These are phyloP conservation scores for Steinernema scapterisci DNA, from an alignment of 2,888 invertebrate species.

Conservation along the genomic window DNA sequence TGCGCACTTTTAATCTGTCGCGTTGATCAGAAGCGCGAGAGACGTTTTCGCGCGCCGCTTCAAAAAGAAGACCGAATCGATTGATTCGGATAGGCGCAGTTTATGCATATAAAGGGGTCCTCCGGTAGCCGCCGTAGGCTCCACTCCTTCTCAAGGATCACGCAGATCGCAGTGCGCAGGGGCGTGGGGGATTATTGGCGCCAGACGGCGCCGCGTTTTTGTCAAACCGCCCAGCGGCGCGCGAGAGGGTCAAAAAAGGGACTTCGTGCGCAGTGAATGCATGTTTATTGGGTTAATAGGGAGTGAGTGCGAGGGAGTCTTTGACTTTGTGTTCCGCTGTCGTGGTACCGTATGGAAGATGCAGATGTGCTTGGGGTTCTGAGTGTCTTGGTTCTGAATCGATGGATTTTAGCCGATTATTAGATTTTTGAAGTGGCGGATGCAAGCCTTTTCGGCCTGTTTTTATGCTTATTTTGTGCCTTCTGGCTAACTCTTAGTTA, in stretches of 20 bases:
- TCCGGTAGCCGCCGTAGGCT: background rate
- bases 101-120: background rate
- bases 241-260: background rate
- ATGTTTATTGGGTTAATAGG: conserved; percentile 31
- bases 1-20: conserved; percentile 27
- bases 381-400: too few relatives aligned
- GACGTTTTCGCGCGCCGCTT: background rate
- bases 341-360: background rate
- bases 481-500: too few relatives aligned
- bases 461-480: too few relatives aligned
- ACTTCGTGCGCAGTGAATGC: background rate
- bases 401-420: background rate
- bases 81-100: background rate
- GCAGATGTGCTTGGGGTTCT: too few relatives aligned
- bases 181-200: background rate
- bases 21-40: conserved; percentile 20
- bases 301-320: background rate
- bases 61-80: background rate
- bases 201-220: conserved; percentile 30
- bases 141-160: background rate
- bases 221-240: conserved; percentile 12
- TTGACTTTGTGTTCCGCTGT: background rate
- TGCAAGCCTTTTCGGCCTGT: too few relatives aligned
- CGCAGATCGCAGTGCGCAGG: background rate
- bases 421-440: background rate